Conservation (phyloP, 2,888 invertebrate genomes). For the Pachliopta kotzebuea region DNA sequence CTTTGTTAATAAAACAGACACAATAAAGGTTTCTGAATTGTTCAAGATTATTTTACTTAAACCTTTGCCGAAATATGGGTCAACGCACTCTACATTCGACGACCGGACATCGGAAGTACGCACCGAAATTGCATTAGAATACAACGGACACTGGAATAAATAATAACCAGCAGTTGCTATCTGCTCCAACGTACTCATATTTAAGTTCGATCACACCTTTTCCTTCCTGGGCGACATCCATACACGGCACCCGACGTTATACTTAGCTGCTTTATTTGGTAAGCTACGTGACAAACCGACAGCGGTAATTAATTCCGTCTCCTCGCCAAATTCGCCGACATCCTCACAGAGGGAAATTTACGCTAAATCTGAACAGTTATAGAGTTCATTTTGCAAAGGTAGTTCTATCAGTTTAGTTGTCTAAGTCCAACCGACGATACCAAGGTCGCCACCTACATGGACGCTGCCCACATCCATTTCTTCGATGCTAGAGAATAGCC, state of each 20-base stretch:
- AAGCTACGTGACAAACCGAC: conserved; percentile 69
- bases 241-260: conserved; percentile 58
- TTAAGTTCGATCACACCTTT: conserved; percentile 67
- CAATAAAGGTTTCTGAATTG: too few relatives aligned
- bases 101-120: conserved; percentile 60
- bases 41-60: conserved; percentile 19
- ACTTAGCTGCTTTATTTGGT: conserved; percentile 67
- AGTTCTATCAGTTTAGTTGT: conserved; percentile 45
- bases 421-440: conserved; percentile 64
- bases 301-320: conserved; percentile 67
- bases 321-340: conserved; percentile 63
- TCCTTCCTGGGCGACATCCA: conserved; percentile 67
- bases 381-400: conserved; percentile 52
- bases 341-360: conserved; percentile 49
- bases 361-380: conserved; percentile 52
- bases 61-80: conserved; percentile 37
- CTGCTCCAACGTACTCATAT: conserved; percentile 32
- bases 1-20: too few relatives aligned
- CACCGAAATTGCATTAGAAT: conserved; percentile 66
- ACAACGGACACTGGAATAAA: conserved; percentile 45
- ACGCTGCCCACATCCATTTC: conserved; percentile 75
- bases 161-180: conserved; percentile 38
- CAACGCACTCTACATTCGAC: conserved; percentile 50
- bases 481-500: conserved; percentile 44
- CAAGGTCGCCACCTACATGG: conserved; percentile 75